Evolutionary conservation across 2,888 invertebrate species (phyloP), one percentile per base, ranked within the genome.

Genomic region (Druceiella hillmani): DNA sequence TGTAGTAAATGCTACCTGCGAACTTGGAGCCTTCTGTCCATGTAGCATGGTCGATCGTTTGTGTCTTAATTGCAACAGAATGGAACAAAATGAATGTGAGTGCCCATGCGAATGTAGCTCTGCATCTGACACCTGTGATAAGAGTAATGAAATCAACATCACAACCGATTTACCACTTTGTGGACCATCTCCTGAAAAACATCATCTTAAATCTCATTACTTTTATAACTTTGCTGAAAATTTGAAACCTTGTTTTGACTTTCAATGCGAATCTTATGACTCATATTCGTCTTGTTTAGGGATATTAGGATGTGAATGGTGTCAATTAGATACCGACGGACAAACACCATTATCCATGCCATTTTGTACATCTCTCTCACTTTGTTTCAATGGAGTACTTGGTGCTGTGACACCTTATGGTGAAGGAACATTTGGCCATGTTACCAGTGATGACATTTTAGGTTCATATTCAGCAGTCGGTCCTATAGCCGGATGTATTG

Each of bases 31-130:
- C 3, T 94, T 94, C 64, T 94, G 94, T 56, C 93, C 94, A 0
- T 94, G 94, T 58, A 92, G 89, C 55, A 88, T 87, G 64, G 85
- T 82, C 38, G 88, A 92, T 59, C 78, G 91, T 3, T 73, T 87
- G 3, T 94, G 94, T 58, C 73, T 94, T 15, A 93, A 93, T 58
- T 94, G 94, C 58, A 85, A 90, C 58, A 79, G 92, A 32, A 91
- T 93, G 88, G 94, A 93, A 58, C 91, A 90, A 63, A 86, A 82
- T 3, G 92, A 93, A 56, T 94, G 94, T 52, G 94, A 94, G 61
- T 94, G 94, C 55, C 94, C 94, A 0, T 94, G 94, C 58, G 92
- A 94, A 61, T 94, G 94, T 55, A 83, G 72, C 43, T 70, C 78
- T 2, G 66, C 11, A 13, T 27, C 27, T 7, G 27, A 6, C 27